A percentile compares a stretch with the other conserved stretches of the same genome.
Conservation (phyloP, 53 echinoderm and acorn worm genomes). For the Henricia sp. region DNA sequence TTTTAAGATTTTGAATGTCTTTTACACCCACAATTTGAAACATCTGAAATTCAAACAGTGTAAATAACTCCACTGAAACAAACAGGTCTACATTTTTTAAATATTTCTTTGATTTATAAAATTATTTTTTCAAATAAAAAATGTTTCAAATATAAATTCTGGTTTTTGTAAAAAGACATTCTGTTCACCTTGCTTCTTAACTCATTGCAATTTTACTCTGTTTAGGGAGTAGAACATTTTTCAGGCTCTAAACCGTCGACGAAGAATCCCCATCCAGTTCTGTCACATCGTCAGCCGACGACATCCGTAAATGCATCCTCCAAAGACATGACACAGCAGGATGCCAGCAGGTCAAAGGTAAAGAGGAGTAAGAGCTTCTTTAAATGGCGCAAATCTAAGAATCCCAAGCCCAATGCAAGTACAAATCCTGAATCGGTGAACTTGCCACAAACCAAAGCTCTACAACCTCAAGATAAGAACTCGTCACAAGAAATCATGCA, state of each 20-base stretch:
- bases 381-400: slow-evolving; percentile 37
- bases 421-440: background rate
- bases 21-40: no score
- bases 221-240: slow-evolving; percentile 36
- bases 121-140: no score
- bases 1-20: no score
- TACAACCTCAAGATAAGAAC: background rate
- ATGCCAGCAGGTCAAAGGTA: slow-evolving; percentile 18
- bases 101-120: no score
- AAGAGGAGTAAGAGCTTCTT: slow-evolving; percentile 41
- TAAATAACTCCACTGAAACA: no score
- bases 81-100: no score
- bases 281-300: background rate
- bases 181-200: no score
- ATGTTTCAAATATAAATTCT: no score
- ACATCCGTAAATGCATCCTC: background rate
- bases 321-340: background rate
- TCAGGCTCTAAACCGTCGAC: slow-evolving; percentile 28
- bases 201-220: background rate
- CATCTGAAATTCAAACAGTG: no score
- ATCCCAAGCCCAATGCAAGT: background rate
- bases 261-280: background rate
- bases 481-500: background rate
- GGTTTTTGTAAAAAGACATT: no score
- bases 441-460: background rate